Evolutionary conservation across 2,797 vertebrate species (phyloP).

Genomic region (Fistularia tabacaria): DNA sequence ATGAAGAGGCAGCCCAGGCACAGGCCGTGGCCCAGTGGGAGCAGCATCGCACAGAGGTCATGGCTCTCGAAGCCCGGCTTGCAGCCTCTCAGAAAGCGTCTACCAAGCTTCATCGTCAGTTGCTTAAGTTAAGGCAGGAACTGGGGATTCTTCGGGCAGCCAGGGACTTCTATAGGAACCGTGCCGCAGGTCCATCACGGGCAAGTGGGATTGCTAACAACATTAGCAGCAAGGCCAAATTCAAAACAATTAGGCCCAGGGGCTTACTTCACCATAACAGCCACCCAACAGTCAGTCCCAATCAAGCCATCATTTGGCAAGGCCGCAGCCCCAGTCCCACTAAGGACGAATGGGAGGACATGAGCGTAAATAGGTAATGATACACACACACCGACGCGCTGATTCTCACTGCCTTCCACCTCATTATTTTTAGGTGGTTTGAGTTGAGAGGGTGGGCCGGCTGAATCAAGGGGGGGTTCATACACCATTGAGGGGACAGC

Average conservation of each 20-base stretch:
- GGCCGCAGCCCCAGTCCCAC: slow-evolving; percentile 81
- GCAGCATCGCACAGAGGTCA: slow-evolving; percentile 66
- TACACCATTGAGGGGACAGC: slow-evolving; percentile 85
- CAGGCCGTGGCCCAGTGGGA: slow-evolving; percentile 65
- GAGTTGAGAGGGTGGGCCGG: slow-evolving; percentile 37
- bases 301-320: slow-evolving; percentile 88
- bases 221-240: slow-evolving; percentile 81
- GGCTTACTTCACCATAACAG: slow-evolving; percentile 69
- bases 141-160: slow-evolving; percentile 74
- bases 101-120: slow-evolving; percentile 71
- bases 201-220: slow-evolving; percentile 46
- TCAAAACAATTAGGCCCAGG: slow-evolving; percentile 77
- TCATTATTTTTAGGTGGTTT: slow-evolving; percentile 86
- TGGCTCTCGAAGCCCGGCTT: slow-evolving; percentile 72
- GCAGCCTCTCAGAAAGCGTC: slow-evolving; percentile 70
- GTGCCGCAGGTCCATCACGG: slow-evolving; percentile 47
- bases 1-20: slow-evolving; percentile 64
- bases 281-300: slow-evolving; percentile 81
- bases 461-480: slow-evolving; percentile 39
- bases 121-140: slow-evolving; percentile 75
- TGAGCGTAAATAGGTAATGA: slow-evolving; percentile 90
- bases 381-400: slow-evolving; percentile 47
- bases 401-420: slow-evolving; percentile 70
- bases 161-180: slow-evolving; percentile 70
- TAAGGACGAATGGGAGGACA: slow-evolving; percentile 96